Conservation (phyloP, 1,140 invertebrate species). For the Odontomachus brunneus region DNA sequence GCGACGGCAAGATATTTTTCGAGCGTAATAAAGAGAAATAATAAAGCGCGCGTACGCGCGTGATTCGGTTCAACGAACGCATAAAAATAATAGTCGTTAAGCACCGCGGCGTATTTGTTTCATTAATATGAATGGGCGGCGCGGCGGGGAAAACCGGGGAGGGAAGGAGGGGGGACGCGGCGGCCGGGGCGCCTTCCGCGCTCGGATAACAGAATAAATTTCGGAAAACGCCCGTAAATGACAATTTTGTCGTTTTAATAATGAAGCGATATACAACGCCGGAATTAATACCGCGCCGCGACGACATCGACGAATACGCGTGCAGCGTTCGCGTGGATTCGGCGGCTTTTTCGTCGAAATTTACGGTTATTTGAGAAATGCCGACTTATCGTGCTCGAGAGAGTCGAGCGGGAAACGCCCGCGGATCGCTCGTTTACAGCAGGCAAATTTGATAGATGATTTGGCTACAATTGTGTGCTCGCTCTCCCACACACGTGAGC, state of each 20-base stretch:
- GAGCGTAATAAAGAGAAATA: constrained; percentile 61
- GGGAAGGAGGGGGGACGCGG: no score
- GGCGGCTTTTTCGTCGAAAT: constrained; percentile 21
- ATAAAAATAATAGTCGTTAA: constrained; percentile 46
- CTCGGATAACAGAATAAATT: constrained; percentile 14
- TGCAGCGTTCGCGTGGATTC: not conserved
- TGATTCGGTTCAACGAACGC: constrained; percentile 17
- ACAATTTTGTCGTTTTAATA: constrained; percentile 46
- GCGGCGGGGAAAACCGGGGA: not conserved
- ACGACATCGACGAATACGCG: constrained; percentile 6
- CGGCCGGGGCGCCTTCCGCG: not conserved
- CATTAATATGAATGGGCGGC: constrained; percentile 36
- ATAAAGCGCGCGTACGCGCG: constrained; percentile 48
- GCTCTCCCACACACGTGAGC: no score
- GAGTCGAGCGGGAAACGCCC: not conserved
- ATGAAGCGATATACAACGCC: constrained; percentile 9
- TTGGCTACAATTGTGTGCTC: not conserved
- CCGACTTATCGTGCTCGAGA: not conserved
- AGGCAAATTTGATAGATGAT: not conserved
- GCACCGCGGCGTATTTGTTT: constrained; percentile 37
- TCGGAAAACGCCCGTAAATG: constrained; percentile 11
- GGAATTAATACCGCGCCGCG: not conserved
- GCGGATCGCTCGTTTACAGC: not conserved
- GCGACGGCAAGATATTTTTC: constrained; percentile 61
- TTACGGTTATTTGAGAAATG: constrained; percentile 19